A percentile compares a stretch with the other conserved stretches of the same genome.
phyloP scores from a whole-genome alignment of 2,888 invertebrate species.

The Drosophila kuntzei region DNA sequence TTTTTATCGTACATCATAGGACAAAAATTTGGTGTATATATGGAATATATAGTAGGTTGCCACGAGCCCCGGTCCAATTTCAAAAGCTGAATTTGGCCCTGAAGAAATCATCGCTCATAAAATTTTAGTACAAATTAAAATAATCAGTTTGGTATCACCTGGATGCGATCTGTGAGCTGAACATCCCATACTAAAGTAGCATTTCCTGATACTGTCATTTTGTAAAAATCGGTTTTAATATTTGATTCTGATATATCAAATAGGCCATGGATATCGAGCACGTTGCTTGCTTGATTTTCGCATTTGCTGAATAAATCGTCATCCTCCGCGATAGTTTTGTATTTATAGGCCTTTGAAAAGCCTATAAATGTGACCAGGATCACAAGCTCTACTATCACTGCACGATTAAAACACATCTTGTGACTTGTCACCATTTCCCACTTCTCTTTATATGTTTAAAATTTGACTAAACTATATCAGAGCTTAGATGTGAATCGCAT shows the following conservation, averaged over 20 bases:
- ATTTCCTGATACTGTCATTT: neutral
- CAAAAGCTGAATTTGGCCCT: neutral
- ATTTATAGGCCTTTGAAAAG: neutral
- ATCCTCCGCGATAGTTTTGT: neutral
- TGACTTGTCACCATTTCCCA: neutral
- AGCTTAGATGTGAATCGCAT: neutral
- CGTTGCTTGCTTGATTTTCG: neutral
- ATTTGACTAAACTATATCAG: neutral
- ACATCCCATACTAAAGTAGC: neutral
- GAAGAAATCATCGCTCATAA: neutral
- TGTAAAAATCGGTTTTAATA: neutral
- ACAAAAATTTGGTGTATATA: neutral
- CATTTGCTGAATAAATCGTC: slow-evolving; percentile 7
- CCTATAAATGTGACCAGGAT: neutral
- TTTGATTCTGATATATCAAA: neutral
- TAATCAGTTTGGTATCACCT: neutral
- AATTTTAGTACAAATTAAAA: neutral
- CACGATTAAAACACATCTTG: neutral
- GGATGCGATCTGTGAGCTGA: neutral
- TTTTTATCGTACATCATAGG: slow-evolving; percentile 2
- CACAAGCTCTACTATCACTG: neutral
- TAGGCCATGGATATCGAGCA: neutral
- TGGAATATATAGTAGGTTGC: slow-evolving; percentile 8
- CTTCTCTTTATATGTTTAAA: neutral
- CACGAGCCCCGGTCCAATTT: slow-evolving; percentile 19